Evolutionary conservation across 2,888 invertebrate species (phyloP), one percentile per base, ranked within the genome.

Genomic region (Polymixis lichenea): DNA sequence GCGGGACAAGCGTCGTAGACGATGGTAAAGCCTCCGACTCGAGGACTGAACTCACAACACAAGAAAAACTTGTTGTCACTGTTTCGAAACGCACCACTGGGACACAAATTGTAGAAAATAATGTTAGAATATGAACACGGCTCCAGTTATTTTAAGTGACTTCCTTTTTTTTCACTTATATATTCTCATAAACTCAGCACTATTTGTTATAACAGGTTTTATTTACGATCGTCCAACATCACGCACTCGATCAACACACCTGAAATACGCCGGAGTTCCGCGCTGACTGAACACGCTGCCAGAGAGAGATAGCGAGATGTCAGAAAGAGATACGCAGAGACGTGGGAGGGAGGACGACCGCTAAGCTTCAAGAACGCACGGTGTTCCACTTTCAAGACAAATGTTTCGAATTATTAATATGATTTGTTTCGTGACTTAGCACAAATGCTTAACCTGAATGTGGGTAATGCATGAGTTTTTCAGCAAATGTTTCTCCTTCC

Each of bases 341-440:
- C 90, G 94, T 94, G 92, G 94, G 93, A 94, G 94, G 95, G 95
- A 95, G 94, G 94, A 93, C 93, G 90, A 94, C 93, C 92, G 94
- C 94, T 93, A 92, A 90, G 92, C 92, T 92, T 92, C 92, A 94
- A 93, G 94, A 95, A 91, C 93, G 93, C 95, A 93, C 93, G 91
- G 82, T 94, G 95, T 83, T 93, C 90, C 77, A 91, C 89, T 92
- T 93, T 92, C 89, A 77, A 86, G 84, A 86, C 87, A 88, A 86
- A 89, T 77, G 78, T 77, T 77, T 83, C 68, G 73, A 82, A 80
- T 85, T 85, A 82, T 74, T 75, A 79, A 77, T 73, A 77, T 61
- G 69, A 80, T 83, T 80, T 60, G 66, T 83, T 77, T 87, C 74
- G 69, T 82, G 83, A 83, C 66, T 74, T 72, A 72, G 75, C 62